phyloP scores from a whole-genome alignment of 2,113 vertebrate species.

The Nothoprocta perdicaria region DNA sequence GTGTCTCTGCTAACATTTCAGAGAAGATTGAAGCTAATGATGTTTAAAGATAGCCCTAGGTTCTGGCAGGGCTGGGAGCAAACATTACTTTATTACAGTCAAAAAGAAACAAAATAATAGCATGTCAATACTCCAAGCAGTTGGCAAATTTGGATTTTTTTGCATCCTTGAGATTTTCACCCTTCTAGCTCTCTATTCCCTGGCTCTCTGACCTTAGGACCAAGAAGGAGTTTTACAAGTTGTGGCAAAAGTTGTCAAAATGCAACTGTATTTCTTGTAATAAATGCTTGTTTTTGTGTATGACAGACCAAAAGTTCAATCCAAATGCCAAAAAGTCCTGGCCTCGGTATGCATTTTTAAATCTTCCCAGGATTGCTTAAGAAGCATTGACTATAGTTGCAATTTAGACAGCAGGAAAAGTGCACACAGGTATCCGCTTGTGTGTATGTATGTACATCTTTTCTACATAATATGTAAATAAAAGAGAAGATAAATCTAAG shows the following conservation, averaged over 20 bases:
- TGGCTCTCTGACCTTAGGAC: not conserved
- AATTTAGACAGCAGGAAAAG: not conserved
- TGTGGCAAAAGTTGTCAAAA: not conserved
- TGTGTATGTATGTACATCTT: fast-evolving
- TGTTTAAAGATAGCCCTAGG: conserved; percentile 5
- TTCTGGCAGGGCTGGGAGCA: conserved; percentile 14
- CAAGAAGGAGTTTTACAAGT: not conserved
- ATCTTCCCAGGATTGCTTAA: not conserved
- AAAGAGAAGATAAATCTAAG: not conserved
- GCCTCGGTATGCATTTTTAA: not conserved
- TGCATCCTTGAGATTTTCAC: not conserved
- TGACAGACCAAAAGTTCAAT: not conserved
- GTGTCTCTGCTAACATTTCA: not conserved
- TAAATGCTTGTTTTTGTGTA: not conserved
- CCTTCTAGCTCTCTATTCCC: not conserved
- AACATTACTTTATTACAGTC: conserved; percentile 13
- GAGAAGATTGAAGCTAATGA: not conserved
- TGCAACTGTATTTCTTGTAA: not conserved
- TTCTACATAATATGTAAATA: not conserved
- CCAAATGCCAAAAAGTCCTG: not conserved
- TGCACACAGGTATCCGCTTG: not conserved
- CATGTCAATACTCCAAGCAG: not conserved
- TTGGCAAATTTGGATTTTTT: not conserved
- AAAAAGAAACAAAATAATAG: conserved; percentile 1
- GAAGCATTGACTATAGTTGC: not conserved